phyloP scores from a whole-genome alignment of 2,888 invertebrate species.

The Eupelmus urozonus region DNA sequence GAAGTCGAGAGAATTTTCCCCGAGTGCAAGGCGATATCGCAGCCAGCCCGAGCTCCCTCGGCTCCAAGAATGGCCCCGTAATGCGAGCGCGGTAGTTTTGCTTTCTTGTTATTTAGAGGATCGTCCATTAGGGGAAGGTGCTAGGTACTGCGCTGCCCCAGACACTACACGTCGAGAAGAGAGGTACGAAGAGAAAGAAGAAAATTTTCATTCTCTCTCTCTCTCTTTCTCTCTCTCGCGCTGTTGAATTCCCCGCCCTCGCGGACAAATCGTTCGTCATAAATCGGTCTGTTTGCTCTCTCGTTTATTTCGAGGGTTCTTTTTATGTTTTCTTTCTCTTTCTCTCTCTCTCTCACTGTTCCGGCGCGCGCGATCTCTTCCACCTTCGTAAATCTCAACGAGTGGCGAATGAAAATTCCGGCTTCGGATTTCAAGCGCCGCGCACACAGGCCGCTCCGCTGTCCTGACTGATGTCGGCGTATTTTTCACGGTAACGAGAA shows the following conservation, averaged over 20 bases:
- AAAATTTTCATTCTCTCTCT: constrained; percentile 59
- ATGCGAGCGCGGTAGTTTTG: constrained; percentile 62
- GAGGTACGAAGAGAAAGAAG: constrained; percentile 28
- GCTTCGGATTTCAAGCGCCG: not conserved
- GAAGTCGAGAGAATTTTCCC: constrained; percentile 30
- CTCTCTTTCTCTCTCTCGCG: constrained; percentile 61
- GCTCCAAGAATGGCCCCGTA: constrained; percentile 54
- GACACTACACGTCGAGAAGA: not conserved
- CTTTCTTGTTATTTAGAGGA: constrained; percentile 71
- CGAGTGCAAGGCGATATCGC: constrained; percentile 25
- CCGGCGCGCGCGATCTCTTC: too few relatives aligned
- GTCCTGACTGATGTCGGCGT: not conserved
- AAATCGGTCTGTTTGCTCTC: constrained; percentile 70
- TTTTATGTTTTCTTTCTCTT: constrained; percentile 22
- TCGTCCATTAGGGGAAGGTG: constrained; percentile 65
- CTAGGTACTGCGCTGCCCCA: not conserved
- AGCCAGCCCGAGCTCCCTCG: too few relatives aligned
- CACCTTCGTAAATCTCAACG: constrained; percentile 48
- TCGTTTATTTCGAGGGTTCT: constrained; percentile 62
- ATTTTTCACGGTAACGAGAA: constrained; percentile 16
- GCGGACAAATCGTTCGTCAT: constrained; percentile 73
- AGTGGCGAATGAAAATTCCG: constrained; percentile 27
- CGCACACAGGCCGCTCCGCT: not conserved
- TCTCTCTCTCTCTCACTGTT: too few relatives aligned
- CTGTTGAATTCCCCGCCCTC: too few relatives aligned